Conservation (phyloP, 2,888 invertebrate species). For the Orthosia cruda region DNA sequence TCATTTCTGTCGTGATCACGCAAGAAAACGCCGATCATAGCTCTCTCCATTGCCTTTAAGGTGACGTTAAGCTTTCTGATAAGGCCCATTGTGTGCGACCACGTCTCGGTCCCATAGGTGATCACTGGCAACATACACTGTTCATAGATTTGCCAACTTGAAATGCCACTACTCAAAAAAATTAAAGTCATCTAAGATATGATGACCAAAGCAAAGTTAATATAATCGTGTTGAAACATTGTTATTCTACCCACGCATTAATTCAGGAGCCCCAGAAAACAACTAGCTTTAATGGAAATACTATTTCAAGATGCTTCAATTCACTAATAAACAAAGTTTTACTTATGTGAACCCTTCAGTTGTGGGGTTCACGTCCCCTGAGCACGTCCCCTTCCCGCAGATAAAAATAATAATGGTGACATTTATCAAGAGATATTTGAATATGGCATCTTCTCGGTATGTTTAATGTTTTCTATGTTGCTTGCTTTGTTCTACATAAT, state of each 20-base stretch:
- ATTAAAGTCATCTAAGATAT: too few species aligned
- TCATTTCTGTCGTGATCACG: too few species aligned
- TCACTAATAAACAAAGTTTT: conserved; percentile 64
- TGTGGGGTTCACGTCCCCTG: conserved; percentile 55
- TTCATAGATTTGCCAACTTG: too few species aligned
- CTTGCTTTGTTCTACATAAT: conserved; percentile 12
- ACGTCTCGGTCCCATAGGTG: too few species aligned
- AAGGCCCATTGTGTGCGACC: too few species aligned
- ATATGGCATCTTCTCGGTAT: conserved; percentile 34
- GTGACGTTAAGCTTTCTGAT: too few species aligned
- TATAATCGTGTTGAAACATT: too few species aligned
- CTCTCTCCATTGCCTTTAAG: too few species aligned
- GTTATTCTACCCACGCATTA: background rate
- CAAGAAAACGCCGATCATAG: too few species aligned
- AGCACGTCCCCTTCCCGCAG: conserved; percentile 50
- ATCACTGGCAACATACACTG: too few species aligned
- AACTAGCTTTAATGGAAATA: conserved; percentile 21
- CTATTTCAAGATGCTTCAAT: conserved; percentile 48
- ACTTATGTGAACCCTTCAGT: conserved; percentile 55
- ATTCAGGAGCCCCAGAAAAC: background rate
- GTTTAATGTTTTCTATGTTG: conserved; percentile 17
- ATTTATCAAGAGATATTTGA: conserved; percentile 59
- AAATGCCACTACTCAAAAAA: too few species aligned
- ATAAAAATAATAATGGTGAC: conserved; percentile 63
- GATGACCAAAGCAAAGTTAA: background rate